Percentiles rank a stretch among this genome's conserved stretches.
phyloP scores from a whole-genome alignment of 2,113 vertebrate genomes.

The Scytalopus superciliaris region DNA sequence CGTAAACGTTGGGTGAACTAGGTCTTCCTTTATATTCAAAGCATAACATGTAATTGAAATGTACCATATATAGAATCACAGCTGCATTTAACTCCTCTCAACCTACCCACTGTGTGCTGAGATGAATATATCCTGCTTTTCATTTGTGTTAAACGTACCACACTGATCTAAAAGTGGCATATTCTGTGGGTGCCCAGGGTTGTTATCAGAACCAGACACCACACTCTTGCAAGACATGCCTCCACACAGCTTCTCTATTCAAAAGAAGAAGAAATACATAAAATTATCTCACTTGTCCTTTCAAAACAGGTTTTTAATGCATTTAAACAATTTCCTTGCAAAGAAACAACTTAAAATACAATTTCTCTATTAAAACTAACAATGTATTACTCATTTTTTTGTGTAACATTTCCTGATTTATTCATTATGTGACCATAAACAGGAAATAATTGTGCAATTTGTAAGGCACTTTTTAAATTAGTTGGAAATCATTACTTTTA shows the following conservation, averaged over 20 bases:
- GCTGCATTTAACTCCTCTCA: conserved; percentile 2
- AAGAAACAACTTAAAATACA: neutral
- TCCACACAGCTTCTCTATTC: neutral
- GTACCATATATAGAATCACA: neutral
- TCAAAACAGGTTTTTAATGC: neutral
- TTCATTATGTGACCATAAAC: neutral
- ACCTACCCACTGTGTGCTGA: neutral
- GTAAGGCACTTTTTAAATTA: neutral
- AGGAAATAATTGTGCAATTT: neutral
- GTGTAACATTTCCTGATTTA: neutral
- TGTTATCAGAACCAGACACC: neutral
- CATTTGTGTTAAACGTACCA: neutral
- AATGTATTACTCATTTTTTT: neutral
- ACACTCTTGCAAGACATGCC: neutral
- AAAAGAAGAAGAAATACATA: neutral
- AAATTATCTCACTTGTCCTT: neutral
- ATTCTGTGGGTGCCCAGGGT: neutral
- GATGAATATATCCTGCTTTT: neutral
- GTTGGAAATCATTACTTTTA: neutral
- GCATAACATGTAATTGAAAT: neutral
- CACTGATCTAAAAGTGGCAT: neutral
- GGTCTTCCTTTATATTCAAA: neutral
- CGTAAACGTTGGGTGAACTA: neutral
- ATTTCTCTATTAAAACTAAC: neutral
- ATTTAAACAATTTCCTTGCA: neutral